phyloP scores from a whole-genome alignment of 2,888 invertebrate species.

The Margaritifera margaritifera region DNA sequence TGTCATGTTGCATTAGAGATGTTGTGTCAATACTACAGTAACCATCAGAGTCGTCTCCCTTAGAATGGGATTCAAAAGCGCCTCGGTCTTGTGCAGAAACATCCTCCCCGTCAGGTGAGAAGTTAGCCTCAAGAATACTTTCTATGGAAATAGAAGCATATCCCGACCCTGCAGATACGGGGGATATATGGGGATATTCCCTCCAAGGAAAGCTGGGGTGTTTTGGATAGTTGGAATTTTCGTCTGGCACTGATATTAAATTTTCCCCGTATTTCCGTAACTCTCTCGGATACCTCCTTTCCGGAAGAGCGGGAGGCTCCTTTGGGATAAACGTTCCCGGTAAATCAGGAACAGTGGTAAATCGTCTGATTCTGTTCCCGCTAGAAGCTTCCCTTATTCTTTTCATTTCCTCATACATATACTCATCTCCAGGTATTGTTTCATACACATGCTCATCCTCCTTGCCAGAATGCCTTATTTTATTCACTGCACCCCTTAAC shows the following conservation, averaged over 20 bases:
- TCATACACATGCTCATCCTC: conserved; percentile 54
- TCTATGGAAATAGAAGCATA: conserved; percentile 26
- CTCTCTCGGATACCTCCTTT: conserved; percentile 26
- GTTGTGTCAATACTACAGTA: conserved; percentile 41
- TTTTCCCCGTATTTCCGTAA: conserved; percentile 19
- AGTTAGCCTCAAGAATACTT: conserved; percentile 17
- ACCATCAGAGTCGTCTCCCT: conserved; percentile 38
- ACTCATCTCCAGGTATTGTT: conserved; percentile 52
- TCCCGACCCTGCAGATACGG: conserved; percentile 16
- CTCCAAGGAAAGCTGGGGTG: background rate
- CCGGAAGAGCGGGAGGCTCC: conserved; percentile 48
- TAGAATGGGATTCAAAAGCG: conserved; percentile 5
- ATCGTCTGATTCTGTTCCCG: conserved; percentile 39
- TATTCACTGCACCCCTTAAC: no score
- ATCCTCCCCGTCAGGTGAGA: background rate
- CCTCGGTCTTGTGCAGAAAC: conserved; percentile 13
- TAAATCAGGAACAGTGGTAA: conserved; percentile 43
- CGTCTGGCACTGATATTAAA: conserved; percentile 37
- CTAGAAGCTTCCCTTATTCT: conserved; percentile 33
- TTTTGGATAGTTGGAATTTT: conserved; percentile 35
- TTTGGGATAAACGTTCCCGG: conserved; percentile 48
- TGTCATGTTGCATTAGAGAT: conserved; percentile 24
- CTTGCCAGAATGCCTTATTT: conserved; percentile 9
- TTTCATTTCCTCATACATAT: conserved; percentile 48
- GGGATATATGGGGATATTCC: no score